Evolutionary conservation across 1,140 invertebrate species (phyloP), one percentile per base, ranked within the genome.

Genomic region (Drosophila virilis): DNA sequence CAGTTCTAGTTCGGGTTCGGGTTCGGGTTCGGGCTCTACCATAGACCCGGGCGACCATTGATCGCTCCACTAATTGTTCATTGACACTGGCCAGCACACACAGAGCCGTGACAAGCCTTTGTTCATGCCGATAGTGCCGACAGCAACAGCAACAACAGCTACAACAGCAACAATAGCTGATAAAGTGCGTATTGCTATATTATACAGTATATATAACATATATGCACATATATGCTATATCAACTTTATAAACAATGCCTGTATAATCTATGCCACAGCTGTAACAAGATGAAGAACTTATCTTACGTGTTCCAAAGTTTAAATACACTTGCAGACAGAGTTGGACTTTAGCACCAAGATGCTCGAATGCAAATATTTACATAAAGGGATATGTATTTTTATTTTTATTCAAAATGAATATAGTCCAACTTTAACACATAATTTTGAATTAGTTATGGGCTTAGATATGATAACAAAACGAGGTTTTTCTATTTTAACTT

Each of bases 1-100:
- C 4, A 28, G 22, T 28, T 28, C 4, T 0, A 28, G 22, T 28
- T 28, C 22, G 22, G 22, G 22, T 28, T 28, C 22, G 17, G 17
- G 17, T 17, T 17, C 22, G 22, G 22, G 22, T 33, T 67, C 9
- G 57, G n/a, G 42, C 9, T 48, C 28, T 38, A 13, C 38, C 10
- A 38, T 69, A 60, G 65, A 84, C 80, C 68, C 80, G 51, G 65
- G 10, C 80, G 80, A 89, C 70, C 85, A 89, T 80, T 90, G 85
- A 84, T 73, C 85, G 84, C 85, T 84, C 84, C 77, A 89, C 85
- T 89, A 89, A 89, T 89, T 89, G 84, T 89, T 80, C 77, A 80
- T 80, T 80, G 74, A 80, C 77, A 77, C 77, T 73, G 74, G 52
- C 33, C 61, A 28, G 22, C 22, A 28, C 22, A 28, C 22, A 33